Evolutionary conservation across 2,888 invertebrate species (phyloP).

Genomic region (Maniola hyperantus): DNA sequence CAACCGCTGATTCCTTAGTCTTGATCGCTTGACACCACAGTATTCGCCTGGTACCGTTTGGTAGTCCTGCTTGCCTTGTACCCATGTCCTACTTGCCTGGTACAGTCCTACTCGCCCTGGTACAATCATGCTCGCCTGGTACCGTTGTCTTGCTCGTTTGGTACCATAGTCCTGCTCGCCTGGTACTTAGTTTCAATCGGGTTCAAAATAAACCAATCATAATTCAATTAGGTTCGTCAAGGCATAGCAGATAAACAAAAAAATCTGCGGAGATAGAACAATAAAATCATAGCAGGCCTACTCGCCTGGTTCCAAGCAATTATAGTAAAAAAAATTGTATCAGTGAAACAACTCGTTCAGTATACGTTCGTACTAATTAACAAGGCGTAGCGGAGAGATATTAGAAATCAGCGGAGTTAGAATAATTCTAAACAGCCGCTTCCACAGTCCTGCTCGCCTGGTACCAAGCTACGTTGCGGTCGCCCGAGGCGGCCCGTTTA

Average conservation of each 20-base stretch:
- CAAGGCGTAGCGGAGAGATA: slow-evolving; percentile 41
- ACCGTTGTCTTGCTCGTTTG: no score
- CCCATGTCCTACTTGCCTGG: not conserved
- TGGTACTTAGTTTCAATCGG: not conserved
- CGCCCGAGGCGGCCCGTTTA: slow-evolving; percentile 72
- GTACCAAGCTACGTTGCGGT: slow-evolving; percentile 63
- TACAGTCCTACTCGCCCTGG: no score
- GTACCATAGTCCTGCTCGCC: not conserved
- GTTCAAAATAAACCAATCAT: no score
- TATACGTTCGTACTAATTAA: slow-evolving; percentile 44
- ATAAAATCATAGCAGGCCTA: not conserved
- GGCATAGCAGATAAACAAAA: no score
- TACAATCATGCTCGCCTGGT: no score
- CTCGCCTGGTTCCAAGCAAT: not conserved
- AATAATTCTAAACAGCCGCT: slow-evolving; percentile 49
- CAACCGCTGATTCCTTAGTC: no score
- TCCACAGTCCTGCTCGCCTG: slow-evolving; percentile 43
- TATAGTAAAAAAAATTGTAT: slow-evolving; percentile 3
- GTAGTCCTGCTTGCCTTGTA: not conserved
- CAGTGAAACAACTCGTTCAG: slow-evolving; percentile 1
- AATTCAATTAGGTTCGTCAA: no score
- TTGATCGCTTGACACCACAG: no score
- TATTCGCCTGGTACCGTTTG: no score
- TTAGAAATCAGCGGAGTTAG: slow-evolving; percentile 51
- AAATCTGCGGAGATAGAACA: not conserved